Evolutionary conservation across 2,888 invertebrate species (phyloP).

Genomic region (Drosophila hamatofila): DNA sequence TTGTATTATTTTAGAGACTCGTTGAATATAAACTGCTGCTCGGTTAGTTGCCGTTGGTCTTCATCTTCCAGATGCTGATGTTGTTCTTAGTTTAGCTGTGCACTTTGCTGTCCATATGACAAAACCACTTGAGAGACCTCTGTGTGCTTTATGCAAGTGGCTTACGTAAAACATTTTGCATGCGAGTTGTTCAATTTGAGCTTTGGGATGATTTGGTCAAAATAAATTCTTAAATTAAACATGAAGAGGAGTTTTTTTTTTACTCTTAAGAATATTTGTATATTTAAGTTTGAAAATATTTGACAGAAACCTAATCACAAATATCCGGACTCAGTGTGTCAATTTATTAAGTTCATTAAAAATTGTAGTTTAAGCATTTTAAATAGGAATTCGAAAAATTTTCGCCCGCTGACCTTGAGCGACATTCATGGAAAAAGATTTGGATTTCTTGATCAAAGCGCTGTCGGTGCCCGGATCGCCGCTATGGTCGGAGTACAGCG

Average conservation of each 20-base stretch:
- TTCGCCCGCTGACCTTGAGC: neutral
- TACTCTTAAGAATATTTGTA: neutral
- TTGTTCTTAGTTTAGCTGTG: slow-evolving; percentile 29
- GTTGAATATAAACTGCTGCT: slow-evolving; percentile 54
- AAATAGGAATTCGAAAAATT: slow-evolving; percentile 9
- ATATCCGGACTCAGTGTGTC: neutral
- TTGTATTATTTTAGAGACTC: slow-evolving; percentile 76
- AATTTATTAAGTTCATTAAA: neutral
- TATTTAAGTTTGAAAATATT: neutral
- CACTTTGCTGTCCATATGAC: slow-evolving; percentile 36
- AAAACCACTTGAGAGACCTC: slow-evolving; percentile 18
- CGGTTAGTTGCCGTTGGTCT: slow-evolving; percentile 19
- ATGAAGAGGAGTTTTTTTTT: neutral
- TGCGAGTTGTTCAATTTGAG: slow-evolving; percentile 59
- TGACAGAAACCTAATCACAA: neutral
- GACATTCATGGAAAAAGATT: slow-evolving; percentile 58
- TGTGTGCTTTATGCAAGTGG: neutral
- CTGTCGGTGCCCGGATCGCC: slow-evolving; percentile 52
- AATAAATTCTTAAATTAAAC: slow-evolving; percentile 2
- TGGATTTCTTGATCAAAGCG: slow-evolving; percentile 62
- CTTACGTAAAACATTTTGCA: slow-evolving; percentile 30
- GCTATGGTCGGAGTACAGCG: slow-evolving; percentile 35
- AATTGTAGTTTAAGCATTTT: slow-evolving; percentile 3
- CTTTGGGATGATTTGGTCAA: slow-evolving; percentile 18
- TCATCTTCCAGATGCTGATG: slow-evolving; percentile 10